Conservation (phyloP, 2,888 invertebrate species). For the Trilocha varians region DNA sequence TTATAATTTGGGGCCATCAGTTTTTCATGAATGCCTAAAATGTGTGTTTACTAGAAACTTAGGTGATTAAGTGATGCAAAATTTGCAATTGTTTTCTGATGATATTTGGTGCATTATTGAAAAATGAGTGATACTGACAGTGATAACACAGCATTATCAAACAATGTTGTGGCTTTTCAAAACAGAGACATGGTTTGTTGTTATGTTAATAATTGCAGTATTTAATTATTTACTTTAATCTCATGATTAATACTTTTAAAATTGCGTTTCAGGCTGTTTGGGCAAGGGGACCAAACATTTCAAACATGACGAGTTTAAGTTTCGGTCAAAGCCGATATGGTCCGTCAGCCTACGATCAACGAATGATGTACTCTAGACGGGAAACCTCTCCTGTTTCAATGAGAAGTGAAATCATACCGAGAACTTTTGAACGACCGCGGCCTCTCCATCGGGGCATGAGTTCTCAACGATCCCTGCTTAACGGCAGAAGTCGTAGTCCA, state of each 20-base stretch:
- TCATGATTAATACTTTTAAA: background rate
- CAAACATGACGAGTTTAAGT: conserved; percentile 26
- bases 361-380: conserved; percentile 31
- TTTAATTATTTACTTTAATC: too few species aligned
- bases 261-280: conserved; percentile 32
- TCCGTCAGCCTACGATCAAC: conserved; percentile 29
- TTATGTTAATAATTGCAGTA: too few species aligned
- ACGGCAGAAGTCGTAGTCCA: conserved; percentile 46
- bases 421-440: conserved; percentile 26
- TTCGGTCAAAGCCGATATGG: conserved; percentile 27
- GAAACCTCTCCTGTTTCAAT: conserved; percentile 42
- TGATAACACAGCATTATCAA: conserved; percentile 36
- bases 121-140: conserved; percentile 33
- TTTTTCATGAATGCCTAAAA: too few species aligned
- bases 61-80: too few species aligned
- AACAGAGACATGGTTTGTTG: conserved; percentile 40
- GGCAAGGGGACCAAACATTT: conserved; percentile 37
- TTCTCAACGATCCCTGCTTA: conserved; percentile 32
- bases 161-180: conserved; percentile 28
- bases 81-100: background rate
- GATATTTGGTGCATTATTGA: background rate
- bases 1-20: too few species aligned
- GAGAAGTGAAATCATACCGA: conserved; percentile 27
- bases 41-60: too few species aligned
- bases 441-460: conserved; percentile 24